Evolutionary conservation across 2,113 vertebrate genomes (phyloP), one percentile per base, ranked within the genome.

Genomic region (Vidua macroura): DNA sequence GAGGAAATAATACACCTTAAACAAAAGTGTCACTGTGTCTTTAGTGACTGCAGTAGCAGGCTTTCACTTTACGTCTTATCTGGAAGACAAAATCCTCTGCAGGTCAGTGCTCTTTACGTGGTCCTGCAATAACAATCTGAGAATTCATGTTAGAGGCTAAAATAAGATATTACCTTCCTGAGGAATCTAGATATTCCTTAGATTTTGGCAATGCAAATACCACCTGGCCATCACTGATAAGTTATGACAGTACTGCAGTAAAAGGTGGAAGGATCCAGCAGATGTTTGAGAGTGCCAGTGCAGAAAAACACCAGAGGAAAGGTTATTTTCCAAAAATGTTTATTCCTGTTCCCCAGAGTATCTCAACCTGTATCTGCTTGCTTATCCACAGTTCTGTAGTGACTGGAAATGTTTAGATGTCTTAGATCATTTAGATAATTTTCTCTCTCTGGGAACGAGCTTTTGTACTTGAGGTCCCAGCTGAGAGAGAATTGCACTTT

Each of bases 41-140:
- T 90, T 44, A 86, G 86, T 74, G 89, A 69, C 59, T 85, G 59
- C 48, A 81, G 75, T 21, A 76, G 44, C 64, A 78, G 76, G 21
- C 22, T 88, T 31, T 46, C 6, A 8, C 46, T 94, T 95, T 70
- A 63, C 23, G 72, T 43, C 31, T 92, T 88, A 67, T 60, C 83
- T 90, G 31, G 60, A 86, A 97, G 72, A 80, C 30, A 91, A 84
- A 91, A 88, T n/a, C 76, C 30, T 86, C 43, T 80, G 25, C 67
- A 74, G 33, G 64, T 73, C 64, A 55, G 41, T 59, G 37, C 28
- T 82, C 70, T 69, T 86, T 53, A 49, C 31, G 10, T 56, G 0
- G 0, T n/a, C 75, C 68, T 75, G 48, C 75, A 79, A 37, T 67
- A 72, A 55, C 41, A 70, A 60, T 41, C 30, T 35, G 28, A 88